These are phyloP conservation scores for Siniperca chuatsi DNA, from an alignment of 2,113 vertebrate species.

Conservation along the genomic window DNA sequence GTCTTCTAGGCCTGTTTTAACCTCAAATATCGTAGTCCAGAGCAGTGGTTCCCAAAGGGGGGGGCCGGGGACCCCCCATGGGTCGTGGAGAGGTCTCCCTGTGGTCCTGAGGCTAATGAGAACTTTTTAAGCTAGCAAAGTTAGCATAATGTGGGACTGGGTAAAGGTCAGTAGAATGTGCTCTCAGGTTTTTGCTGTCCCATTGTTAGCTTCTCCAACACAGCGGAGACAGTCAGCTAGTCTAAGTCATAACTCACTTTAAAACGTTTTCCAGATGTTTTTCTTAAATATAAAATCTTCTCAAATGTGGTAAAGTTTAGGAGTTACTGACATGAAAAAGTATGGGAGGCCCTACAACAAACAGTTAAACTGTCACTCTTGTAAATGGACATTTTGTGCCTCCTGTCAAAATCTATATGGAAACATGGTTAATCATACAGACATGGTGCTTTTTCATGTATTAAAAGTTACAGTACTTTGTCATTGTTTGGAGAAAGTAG, in stretches of 20 bases:
- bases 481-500: not conserved
- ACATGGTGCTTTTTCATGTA: not conserved
- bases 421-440: conserved; percentile 18
- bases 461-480: conserved; percentile 22
- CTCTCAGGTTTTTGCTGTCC: not conserved
- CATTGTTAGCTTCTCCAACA: not conserved
- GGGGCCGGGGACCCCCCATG: conserved; percentile 11
- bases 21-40: not conserved
- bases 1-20: not conserved
- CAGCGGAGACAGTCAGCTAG: not conserved
- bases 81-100: not conserved
- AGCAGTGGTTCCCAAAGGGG: conserved; percentile 18
- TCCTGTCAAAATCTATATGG: not conserved
- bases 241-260: not conserved
- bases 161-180: not conserved
- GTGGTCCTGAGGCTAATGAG: conserved; percentile 12
- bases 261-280: not conserved
- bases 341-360: not conserved
- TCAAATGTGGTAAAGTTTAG: not conserved
- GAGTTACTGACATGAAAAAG: not conserved
- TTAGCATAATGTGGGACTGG: conserved; percentile 13
- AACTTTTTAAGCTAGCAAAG: conserved; percentile 31
- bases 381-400: not conserved
- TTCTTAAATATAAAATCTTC: not conserved
- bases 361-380: conserved; percentile 20